A percentile compares a stretch with the other conserved stretches of the same genome.
Evolutionary conservation across 1,140 invertebrate species (phyloP).

Genomic region (Teleopsis dalmanni): DNA sequence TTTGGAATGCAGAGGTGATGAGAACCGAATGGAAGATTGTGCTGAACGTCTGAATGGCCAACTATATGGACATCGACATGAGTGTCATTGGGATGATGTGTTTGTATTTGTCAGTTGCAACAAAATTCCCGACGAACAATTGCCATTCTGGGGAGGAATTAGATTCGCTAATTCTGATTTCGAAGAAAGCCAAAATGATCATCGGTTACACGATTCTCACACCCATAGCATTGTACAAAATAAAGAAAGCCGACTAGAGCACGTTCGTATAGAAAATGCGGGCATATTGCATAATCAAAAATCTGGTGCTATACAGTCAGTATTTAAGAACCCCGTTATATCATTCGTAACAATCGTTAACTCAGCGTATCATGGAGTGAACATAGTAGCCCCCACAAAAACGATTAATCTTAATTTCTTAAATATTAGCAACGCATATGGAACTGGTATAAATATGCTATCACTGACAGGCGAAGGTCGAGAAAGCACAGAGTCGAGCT

Average conservation of each 20-base stretch:
- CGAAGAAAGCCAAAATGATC: constrained; percentile 76
- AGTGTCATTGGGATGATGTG: constrained; percentile 78
- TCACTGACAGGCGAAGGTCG: constrained; percentile 88
- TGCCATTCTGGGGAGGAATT: constrained; percentile 97
- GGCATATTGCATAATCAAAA: constrained; percentile 95
- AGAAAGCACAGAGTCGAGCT: constrained; percentile 78
- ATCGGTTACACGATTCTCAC: constrained; percentile 70
- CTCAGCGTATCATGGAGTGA: constrained; percentile 86
- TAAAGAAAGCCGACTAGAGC: constrained; percentile 69
- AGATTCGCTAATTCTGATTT: constrained; percentile 83
- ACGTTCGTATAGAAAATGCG: constrained; percentile 86
- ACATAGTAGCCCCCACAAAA: constrained; percentile 80
- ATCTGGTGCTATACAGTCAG: constrained; percentile 81
- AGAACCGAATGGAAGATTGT: constrained; percentile 77
- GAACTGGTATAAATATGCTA: constrained; percentile 81
- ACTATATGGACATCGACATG: constrained; percentile 72
- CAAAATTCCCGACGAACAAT: constrained; percentile 55
- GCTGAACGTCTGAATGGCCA: constrained; percentile 83
- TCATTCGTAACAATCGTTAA: constrained; percentile 73
- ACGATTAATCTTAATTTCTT: constrained; percentile 63
- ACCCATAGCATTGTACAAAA: constrained; percentile 61
- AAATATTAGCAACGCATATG: constrained; percentile 74
- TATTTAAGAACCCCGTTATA: constrained; percentile 76
- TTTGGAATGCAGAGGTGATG: constrained; percentile 75
- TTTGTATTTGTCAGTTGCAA: constrained; percentile 92